Percentiles rank a stretch among this genome's conserved stretches.
phyloP scores from a whole-genome alignment of 1,140 invertebrate species.

The Neodiprion lecontei region DNA sequence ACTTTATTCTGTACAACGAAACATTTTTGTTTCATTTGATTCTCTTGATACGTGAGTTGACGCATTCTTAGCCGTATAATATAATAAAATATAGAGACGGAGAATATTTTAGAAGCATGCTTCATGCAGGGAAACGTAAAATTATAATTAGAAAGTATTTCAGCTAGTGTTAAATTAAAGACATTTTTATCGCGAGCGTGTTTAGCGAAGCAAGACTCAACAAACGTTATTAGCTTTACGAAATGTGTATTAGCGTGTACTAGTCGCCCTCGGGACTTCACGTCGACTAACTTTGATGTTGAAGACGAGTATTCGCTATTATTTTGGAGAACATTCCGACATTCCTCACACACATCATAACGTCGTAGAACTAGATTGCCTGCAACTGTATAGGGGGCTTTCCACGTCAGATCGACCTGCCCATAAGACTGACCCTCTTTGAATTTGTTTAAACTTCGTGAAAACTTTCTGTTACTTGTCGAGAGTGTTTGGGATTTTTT shows the following conservation, averaged over 20 bases:
- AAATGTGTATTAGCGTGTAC: slow-evolving; percentile 13
- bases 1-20: slow-evolving; percentile 11
- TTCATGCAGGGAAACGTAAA: slow-evolving; percentile 18
- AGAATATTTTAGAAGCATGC: not conserved
- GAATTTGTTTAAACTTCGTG: too few species aligned
- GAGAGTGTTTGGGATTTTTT: too few species aligned
- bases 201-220: not conserved
- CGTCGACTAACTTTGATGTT: not conserved
- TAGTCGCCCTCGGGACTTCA: slow-evolving; percentile 8
- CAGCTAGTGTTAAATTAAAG: slow-evolving; percentile 9
- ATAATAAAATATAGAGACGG: slow-evolving; percentile 6
- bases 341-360: not conserved
- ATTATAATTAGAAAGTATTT: not conserved
- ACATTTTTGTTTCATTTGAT: not conserved
- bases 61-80: not conserved
- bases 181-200: slow-evolving; percentile 4
- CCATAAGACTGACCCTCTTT: too few species aligned
- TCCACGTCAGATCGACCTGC: too few species aligned
- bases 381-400: too few species aligned
- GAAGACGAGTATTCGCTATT: not conserved
- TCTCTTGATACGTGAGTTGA: not conserved
- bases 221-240: not conserved
- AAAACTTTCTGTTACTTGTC: too few species aligned
- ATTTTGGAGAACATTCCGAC: slow-evolving; percentile 2
- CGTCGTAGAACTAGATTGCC: slow-evolving; percentile 2